Evolutionary conservation across 2,888 invertebrate genomes (phyloP).

Genomic region (Caenorhabditis sp.): DNA sequence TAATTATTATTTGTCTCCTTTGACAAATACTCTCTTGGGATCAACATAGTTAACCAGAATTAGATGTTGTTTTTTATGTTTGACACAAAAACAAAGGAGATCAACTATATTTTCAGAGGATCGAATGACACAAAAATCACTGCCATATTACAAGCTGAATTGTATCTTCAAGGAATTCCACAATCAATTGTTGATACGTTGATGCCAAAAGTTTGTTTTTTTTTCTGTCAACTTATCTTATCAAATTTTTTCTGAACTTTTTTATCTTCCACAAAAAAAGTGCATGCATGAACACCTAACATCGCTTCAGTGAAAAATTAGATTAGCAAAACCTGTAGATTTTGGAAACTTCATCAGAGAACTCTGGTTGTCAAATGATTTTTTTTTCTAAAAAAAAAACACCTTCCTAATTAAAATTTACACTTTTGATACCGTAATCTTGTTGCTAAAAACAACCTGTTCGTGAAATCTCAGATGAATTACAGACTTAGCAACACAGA

Average conservation of each 20-base stretch:
- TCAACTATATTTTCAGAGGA: slow-evolving; percentile 29
- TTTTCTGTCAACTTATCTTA: neutral
- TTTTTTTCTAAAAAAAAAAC: neutral
- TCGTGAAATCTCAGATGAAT: too few species aligned
- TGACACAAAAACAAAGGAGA: neutral
- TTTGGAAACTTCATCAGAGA: neutral
- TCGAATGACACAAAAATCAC: slow-evolving; percentile 38
- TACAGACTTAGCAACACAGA: too few species aligned
- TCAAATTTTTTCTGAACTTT: neutral
- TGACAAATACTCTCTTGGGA: too few species aligned
- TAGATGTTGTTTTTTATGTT: neutral
- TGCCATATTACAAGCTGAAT: slow-evolving; percentile 41
- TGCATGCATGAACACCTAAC: too few species aligned
- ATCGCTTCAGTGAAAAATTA: too few species aligned
- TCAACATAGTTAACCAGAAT: too few species aligned
- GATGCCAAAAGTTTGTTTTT: slow-evolving; percentile 39
- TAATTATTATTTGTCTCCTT: too few species aligned
- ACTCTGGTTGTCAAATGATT: too few species aligned
- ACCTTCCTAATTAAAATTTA: neutral
- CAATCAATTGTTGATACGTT: slow-evolving; percentile 34
- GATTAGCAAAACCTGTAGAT: neutral
- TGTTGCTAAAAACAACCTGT: too few species aligned
- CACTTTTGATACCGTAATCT: too few species aligned
- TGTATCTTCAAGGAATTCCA: slow-evolving; percentile 38
- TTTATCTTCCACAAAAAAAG: too few species aligned